Percentiles rank a stretch among this genome's conserved stretches.
phyloP scores from a whole-genome alignment of 2,113 vertebrate species.

The Jacana jacana region DNA sequence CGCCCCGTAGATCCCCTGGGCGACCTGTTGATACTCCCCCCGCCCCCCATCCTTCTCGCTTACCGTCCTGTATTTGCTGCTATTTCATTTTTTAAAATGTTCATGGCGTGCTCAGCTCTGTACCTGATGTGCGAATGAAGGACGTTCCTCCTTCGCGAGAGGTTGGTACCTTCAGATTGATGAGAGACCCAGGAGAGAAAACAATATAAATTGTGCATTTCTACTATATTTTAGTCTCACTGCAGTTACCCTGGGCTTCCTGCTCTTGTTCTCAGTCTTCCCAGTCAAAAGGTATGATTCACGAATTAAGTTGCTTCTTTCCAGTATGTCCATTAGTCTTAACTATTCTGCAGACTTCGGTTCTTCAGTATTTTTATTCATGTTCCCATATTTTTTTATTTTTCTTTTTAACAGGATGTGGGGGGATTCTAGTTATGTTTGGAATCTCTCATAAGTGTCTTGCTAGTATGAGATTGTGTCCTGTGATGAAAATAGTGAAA shows the following conservation, averaged over 20 bases:
- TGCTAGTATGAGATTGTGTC: not conserved
- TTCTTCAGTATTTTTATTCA: not conserved
- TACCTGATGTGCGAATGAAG: not conserved
- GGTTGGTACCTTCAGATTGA: not conserved
- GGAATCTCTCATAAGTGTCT: not conserved
- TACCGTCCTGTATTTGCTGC: not conserved
- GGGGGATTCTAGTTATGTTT: not conserved
- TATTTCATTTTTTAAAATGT: not conserved
- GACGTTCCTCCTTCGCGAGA: not conserved
- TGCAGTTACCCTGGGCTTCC: not conserved
- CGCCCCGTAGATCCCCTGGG: not conserved
- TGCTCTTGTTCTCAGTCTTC: not conserved
- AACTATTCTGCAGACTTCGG: not conserved
- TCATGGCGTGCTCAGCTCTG: not conserved
- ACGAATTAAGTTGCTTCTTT: not conserved
- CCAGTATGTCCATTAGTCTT: not conserved
- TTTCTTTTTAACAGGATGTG: not conserved
- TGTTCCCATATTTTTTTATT: not conserved
- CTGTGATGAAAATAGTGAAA: not conserved
- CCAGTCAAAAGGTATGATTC: not conserved
- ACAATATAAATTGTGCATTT: accelerated
- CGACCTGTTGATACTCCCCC: slow-evolving; percentile 31
- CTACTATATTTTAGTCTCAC: not conserved
- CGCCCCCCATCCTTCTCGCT: not conserved
- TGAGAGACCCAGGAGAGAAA: not conserved